Base-by-base conservation (phyloP, 1,140 invertebrate genomes). In the Zaprionus camerounensis region DNA sequence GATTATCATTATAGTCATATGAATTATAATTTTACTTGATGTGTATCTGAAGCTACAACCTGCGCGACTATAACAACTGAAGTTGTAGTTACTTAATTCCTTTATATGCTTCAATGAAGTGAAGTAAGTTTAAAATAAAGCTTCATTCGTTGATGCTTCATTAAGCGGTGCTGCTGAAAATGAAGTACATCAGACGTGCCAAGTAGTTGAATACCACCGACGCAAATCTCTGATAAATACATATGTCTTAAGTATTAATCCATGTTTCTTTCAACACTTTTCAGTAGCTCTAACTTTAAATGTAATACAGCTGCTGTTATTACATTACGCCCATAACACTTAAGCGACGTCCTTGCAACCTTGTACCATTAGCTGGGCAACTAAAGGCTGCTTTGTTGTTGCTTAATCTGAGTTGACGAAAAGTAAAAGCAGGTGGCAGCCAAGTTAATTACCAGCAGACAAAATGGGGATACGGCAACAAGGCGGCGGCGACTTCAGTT, bases 371-470 rank as follows among this genome's bases (percentile, higher is more conserved):
- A 71, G 65, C 44, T 71, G 20, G 38, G 11, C 13, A 72, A 20
- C 51, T 65, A 65, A 71, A 12, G 28, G 38, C 49, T 34, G 9
- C 41, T 72, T 66, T 71, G 49, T 34, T 71, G 11, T 68, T 2
- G 4, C 55, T 12, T 24, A 66, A 65, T 55, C 46, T 51, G 46
- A 51, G 56, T 51, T 34, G 41, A 64, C 55, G 20, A 49, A 53
- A 59, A 71, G 20, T 58, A 62, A 20, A 11, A 36, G 58, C 36
- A 62, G 67, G 51, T 69, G 46, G 66, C 20, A 57, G 71, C 28
- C 36, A 26, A 76, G 61, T 71, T 76, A 76, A 76, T 76, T 71
- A 71, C 24, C 69, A 34, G 58, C 51, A 26, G 13, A 31, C n/a
- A 62, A 15, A n/a, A 20, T 31, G 59, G 26, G 20, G 31, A 41